Percentiles rank a stretch among this genome's conserved stretches.
Evolutionary conservation across 2,888 invertebrate genomes (phyloP).

Genomic region (Meteorus cinctellus): DNA sequence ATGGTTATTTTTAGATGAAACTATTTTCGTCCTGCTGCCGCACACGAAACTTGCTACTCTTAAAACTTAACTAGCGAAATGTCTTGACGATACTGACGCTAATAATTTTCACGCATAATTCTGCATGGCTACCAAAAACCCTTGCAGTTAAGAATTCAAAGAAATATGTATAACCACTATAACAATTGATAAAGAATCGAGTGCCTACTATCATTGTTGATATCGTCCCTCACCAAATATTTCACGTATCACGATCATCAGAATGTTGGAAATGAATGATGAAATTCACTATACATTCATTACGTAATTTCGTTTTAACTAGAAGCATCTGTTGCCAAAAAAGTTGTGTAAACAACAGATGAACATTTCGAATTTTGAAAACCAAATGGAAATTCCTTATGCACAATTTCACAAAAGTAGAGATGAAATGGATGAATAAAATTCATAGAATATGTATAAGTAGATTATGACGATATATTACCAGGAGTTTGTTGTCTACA

Average conservation of each 20-base stretch:
- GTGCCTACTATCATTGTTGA: no score
- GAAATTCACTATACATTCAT: conserved; percentile 30
- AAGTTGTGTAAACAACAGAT: conserved; percentile 50
- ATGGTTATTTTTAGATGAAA: conserved; percentile 51
- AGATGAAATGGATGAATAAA: neutral
- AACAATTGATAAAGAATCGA: no score
- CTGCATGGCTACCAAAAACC: neutral
- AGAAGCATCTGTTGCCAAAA: conserved; percentile 57
- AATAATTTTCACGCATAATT: conserved; percentile 31
- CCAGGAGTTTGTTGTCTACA: conserved; percentile 96
- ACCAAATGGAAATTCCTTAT: conserved; percentile 26
- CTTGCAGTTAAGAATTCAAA: neutral
- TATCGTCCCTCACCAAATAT: neutral
- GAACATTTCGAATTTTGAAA: conserved; percentile 33
- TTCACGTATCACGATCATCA: neutral
- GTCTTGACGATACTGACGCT: conserved; percentile 28
- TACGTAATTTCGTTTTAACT: conserved; percentile 56
- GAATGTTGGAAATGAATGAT: neutral
- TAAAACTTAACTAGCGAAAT: conserved; percentile 20
- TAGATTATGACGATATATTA: conserved; percentile 69
- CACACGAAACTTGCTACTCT: conserved; percentile 33
- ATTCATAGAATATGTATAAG: neutral
- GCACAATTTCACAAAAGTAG: conserved; percentile 34
- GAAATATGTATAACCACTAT: neutral
- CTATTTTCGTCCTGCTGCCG: conserved; percentile 51